Percentiles rank a stretch among this genome's conserved stretches.
Evolutionary conservation across 2,797 vertebrate genomes (phyloP).

Genomic region (Steatocranus sp.): DNA sequence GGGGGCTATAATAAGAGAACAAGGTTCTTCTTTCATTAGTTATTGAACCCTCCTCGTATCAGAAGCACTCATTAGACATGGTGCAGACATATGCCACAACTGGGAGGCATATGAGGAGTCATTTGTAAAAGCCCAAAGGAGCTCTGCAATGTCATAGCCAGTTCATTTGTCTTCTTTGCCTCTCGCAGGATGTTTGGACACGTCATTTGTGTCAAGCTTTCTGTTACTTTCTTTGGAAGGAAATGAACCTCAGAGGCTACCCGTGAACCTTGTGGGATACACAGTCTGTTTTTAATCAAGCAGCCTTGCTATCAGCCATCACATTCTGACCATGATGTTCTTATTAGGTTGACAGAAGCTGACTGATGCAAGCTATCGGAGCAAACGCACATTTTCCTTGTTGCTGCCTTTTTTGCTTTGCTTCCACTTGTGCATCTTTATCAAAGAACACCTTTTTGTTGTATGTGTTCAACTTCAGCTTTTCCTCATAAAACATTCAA

Average conservation of each 20-base stretch:
- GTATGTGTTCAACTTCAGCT: conserved; percentile 3
- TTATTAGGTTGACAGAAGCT: conserved; percentile 59
- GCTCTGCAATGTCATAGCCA: conserved; percentile 42
- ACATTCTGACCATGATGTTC: conserved; percentile 49
- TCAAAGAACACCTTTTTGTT: conserved; percentile 1
- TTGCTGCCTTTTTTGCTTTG: conserved; percentile 1
- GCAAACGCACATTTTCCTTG: conserved; percentile 13
- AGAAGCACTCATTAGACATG: conserved; percentile 73
- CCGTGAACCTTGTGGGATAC: conserved; percentile 14
- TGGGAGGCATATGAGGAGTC: conserved; percentile 66
- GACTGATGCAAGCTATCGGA: conserved; percentile 23
- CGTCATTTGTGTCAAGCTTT: conserved; percentile 50
- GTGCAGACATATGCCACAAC: conserved; percentile 68
- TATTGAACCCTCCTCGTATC: conserved; percentile 70
- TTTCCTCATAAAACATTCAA: conserved; percentile 38
- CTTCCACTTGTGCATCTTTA: conserved; percentile 28
- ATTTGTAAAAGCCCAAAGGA: conserved; percentile 73
- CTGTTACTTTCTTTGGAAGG: conserved; percentile 34
- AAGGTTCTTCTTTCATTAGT: conserved; percentile 72
- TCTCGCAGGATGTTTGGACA: conserved; percentile 59
- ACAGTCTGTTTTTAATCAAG: conserved; percentile 64
- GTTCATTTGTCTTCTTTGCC: conserved; percentile 67
- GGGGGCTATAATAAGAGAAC: conserved; percentile 64
- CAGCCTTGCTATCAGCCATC: conserved; percentile 49
- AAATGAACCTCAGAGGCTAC: conserved; percentile 56